Base-by-base conservation (phyloP, 2,797 vertebrate genomes). In the Protosalanx chinensis region DNA sequence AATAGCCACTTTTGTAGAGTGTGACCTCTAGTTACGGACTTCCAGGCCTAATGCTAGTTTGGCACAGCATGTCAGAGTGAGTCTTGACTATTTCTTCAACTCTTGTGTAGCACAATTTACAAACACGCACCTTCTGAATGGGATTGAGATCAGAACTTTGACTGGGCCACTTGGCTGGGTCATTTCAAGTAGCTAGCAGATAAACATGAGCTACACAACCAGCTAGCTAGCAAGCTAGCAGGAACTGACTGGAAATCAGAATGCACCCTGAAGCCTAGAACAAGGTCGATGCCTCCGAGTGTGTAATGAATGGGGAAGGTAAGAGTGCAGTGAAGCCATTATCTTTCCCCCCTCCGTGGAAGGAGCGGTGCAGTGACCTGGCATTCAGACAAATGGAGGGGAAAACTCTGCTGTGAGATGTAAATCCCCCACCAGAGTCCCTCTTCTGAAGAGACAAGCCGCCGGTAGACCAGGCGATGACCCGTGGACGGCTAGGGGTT, bases 331-430 rank as follows among this genome's bases (percentile, higher is more conserved):
- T 79, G 90, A 89, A 87, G 83, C 94, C 94, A 95, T 96, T 96
- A 95, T 94, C 91, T 94, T 93, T 84, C 91, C 85, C 90, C 90
- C 87, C 91, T 89, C 91, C 86, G 6, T 63, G 35, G 92, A 89
- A 88, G 76, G 86, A 94, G 92, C 90, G 84, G 90, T 89, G 93
- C 93, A 89, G 87, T 95, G 96, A 98, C 96, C 96, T 96, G 91
- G 88, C 92, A 92, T 91, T 92, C 92, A 90, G 94, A 94, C 94
- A 97, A 98, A 98, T 96, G 95, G 95, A 96, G 94, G 93, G 94
- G 94, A 96, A 96, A 96, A 93, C 89, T 92, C 92, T 88, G 82
- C 85, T 84, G 89, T 62, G 88, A 95, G 95, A 96, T 95, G 94
- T 95, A 94, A 98, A 96, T 94, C 92, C 93, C 93, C 87, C 85